These are phyloP conservation scores for Metaphire vulgaris DNA, from an alignment of 1,140 invertebrate genomes.

Conservation along the genomic window DNA sequence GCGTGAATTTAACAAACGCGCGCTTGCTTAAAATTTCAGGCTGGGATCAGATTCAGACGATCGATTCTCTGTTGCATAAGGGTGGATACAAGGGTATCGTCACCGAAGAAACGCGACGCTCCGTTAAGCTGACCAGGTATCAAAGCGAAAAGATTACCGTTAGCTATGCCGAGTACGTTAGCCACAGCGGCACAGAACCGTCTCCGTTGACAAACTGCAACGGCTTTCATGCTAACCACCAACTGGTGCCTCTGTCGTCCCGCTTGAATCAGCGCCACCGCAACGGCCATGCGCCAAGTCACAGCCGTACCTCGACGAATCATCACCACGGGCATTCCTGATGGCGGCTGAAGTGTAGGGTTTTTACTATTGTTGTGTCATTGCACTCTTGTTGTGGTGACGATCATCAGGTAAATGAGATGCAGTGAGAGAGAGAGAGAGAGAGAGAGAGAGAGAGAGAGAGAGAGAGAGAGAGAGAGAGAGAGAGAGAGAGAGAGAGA, in stretches of 20 bases:
- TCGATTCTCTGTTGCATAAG: slow-evolving; percentile 92
- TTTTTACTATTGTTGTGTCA: background rate
- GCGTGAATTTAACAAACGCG: too few species aligned
- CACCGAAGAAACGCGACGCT: slow-evolving; percentile 73
- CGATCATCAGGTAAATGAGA: too few species aligned
- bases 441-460: too few species aligned
- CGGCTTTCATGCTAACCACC: background rate
- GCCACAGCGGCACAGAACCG: background rate
- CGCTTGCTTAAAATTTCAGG: too few species aligned
- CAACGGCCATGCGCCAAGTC: background rate
- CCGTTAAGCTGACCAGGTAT: slow-evolving; percentile 79
- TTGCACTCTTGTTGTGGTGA: too few species aligned
- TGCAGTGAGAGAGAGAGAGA: too few species aligned
- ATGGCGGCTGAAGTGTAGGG: background rate
- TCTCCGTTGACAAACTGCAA: background rate
- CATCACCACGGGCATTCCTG: background rate
- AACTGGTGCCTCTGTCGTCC: background rate
- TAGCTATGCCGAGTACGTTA: slow-evolving; percentile 69
- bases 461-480: too few species aligned
- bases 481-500: too few species aligned
- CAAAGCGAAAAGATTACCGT: slow-evolving; percentile 76
- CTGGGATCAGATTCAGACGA: slow-evolving; percentile 71
- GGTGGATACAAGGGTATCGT: slow-evolving; percentile 90
- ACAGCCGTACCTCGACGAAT: background rate
- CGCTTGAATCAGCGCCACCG: background rate